These are phyloP conservation scores for Corella eumyota DNA, from an alignment of 23 tunicate species.

Conservation along the genomic window DNA sequence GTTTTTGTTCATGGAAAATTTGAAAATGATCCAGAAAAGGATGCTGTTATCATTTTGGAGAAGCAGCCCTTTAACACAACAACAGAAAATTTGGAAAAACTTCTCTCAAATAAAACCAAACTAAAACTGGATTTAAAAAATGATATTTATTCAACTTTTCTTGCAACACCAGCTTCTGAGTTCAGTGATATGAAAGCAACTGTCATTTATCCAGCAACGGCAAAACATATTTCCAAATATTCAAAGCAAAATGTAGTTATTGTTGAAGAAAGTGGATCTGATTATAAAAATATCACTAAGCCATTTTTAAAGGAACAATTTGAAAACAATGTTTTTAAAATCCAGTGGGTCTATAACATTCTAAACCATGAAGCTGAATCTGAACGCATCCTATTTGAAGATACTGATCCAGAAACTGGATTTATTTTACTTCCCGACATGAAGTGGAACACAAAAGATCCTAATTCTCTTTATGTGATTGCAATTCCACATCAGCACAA, in stretches of 20 bases:
- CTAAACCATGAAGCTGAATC: conserved; percentile 66
- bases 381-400: conserved; percentile 72
- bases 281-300: conserved; percentile 27
- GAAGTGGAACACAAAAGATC: conserved; percentile 81
- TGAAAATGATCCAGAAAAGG: conserved; percentile 7
- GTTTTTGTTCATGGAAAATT: conserved; percentile 60
- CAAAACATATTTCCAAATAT: conserved; percentile 72
- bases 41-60: conserved; percentile 79
- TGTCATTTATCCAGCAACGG: conserved; percentile 81
- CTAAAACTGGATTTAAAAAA: conserved; percentile 31
- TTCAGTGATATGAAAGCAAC: conserved; percentile 49
- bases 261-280: conserved; percentile 60
- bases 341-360: conserved; percentile 95
- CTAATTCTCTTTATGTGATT: conserved; percentile 34
- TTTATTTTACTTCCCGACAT: conserved; percentile 75
- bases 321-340: conserved; percentile 30
- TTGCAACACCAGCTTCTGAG: conserved; percentile 21
- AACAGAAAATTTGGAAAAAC: conserved; percentile 8
- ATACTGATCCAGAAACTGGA: conserved; percentile 46
- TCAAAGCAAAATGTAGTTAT: conserved; percentile 29
- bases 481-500: conserved; percentile 56
- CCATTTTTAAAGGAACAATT: conserved; percentile 61
- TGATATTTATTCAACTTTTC: conserved; percentile 65
- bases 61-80: conserved; percentile 49
- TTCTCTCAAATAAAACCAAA: conserved; percentile 49